Base-by-base conservation (phyloP, 2,888 invertebrate species). In the Cacoxenus indagator region DNA sequence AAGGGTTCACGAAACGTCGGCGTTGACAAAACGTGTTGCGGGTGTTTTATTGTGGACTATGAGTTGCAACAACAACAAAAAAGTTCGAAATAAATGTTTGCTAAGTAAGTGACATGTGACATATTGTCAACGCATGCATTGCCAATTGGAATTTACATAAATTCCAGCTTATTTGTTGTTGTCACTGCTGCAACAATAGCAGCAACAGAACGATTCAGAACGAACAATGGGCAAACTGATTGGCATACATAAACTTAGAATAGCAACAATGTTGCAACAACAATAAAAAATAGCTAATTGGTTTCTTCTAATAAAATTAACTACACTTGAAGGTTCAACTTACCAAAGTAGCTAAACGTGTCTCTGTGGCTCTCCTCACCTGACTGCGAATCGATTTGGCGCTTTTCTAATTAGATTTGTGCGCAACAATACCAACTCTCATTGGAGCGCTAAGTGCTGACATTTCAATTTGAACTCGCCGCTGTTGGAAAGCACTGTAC, bases 111-210 rank as follows among this genome's bases (percentile, higher is more conserved):
- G 83, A 83, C 83, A 83, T 83, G 83, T 83, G 83, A 84, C 83
- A 83, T 82, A 83, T 83, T 83, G 83, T 83, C 83, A 84, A 83
- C 83, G 84, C 83, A 83, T 80, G 77, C 77, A 77, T 82, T 83
- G 67, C 51, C 51, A 51, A 51, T 51, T 51, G 24, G 22, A 78
- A 80, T 80, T 82, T 84, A 82, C 84, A 84, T 84, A 83, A 83
- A 83, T 84, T 84, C 82, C 80, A 70, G 76, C 11, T 51, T 69
- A 64, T 70, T 82, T 78, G 77, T 67, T 70, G 70, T 67, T 65
- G 65, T 48, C 37, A 37, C 14, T 43, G 4, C 11, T 14, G 5
- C 51, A 8, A 19, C 51, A 24, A 19, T 8, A 51, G 22, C 11
- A n/a, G 8, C 45, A 51, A 51, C 51, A 51, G n/a, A 46, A 68